Conservation (phyloP, 2,797 vertebrate genomes). For the Gambelia wislizenii region DNA sequence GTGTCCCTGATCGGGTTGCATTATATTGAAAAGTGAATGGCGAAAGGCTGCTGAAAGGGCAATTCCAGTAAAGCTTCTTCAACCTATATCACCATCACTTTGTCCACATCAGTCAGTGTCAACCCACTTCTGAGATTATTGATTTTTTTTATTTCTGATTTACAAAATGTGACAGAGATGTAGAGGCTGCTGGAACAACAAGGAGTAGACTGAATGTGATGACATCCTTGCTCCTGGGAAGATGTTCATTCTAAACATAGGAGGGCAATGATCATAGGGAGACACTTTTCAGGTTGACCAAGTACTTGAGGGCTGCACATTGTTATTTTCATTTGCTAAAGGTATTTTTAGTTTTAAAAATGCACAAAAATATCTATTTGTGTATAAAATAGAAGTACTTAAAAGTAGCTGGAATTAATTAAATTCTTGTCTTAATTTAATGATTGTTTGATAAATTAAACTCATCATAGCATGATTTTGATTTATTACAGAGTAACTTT, state of each 20-base stretch:
- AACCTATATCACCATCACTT: background rate
- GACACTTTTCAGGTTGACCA: too few species aligned
- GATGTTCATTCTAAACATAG: background rate
- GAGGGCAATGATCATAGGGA: too few species aligned
- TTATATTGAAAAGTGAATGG: conserved; percentile 8
- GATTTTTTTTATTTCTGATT: conserved; percentile 19
- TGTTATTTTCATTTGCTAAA: too few species aligned
- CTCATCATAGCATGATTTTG: too few species aligned
- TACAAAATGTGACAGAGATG: conserved; percentile 1
- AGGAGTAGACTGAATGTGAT: background rate
- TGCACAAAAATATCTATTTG: too few species aligned
- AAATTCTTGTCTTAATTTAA: too few species aligned
- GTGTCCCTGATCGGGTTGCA: background rate
- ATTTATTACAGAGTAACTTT: too few species aligned
- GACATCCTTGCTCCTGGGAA: background rate
- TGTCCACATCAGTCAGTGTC: conserved; percentile 6
- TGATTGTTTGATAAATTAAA: too few species aligned
- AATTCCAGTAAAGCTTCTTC: conserved; percentile 6
- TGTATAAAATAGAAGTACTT: too few species aligned
- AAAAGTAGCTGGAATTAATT: too few species aligned
- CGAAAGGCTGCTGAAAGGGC: background rate
- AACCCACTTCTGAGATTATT: conserved; percentile 6
- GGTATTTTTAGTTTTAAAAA: too few species aligned
- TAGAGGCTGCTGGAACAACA: background rate
- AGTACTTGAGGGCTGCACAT: too few species aligned